phyloP scores from a whole-genome alignment of 1,140 invertebrate genomes.

The Drosophila trapezifrons region DNA sequence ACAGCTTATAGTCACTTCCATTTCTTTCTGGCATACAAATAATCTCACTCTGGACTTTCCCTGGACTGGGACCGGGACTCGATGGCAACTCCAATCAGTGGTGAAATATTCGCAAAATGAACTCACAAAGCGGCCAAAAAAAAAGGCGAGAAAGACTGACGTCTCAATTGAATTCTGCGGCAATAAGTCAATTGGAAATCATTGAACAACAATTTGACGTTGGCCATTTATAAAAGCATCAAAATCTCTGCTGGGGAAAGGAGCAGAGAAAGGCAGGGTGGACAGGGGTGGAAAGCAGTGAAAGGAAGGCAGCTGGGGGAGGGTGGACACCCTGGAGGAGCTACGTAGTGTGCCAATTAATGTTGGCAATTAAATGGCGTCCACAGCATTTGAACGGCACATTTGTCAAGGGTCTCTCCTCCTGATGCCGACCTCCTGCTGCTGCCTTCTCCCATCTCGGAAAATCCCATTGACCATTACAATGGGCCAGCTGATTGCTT shows the following conservation, averaged over 20 bases:
- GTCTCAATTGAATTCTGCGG: slow-evolving; percentile 36
- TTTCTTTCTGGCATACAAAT: not conserved
- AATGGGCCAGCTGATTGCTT: slow-evolving; percentile 52
- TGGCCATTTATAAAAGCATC: slow-evolving; percentile 41
- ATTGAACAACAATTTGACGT: slow-evolving; percentile 43
- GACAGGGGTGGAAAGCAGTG: not conserved
- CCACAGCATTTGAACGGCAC: slow-evolving; percentile 39
- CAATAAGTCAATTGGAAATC: slow-evolving; percentile 45
- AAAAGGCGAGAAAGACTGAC: not conserved
- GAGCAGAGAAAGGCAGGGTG: not conserved
- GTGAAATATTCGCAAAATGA: slow-evolving; percentile 18
- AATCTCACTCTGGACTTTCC: slow-evolving; percentile 1
- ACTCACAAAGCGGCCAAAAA: slow-evolving; percentile 1
- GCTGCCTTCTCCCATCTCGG: not conserved
- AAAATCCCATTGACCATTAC: slow-evolving; percentile 8
- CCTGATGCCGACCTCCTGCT: not conserved
- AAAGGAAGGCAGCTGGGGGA: too few species aligned
- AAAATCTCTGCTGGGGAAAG: slow-evolving; percentile 11
- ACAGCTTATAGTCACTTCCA: too few species aligned
- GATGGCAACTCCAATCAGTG: slow-evolving; percentile 18
- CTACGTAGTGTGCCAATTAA: slow-evolving; percentile 45
- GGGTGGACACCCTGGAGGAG: not conserved
- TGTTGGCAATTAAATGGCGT: slow-evolving; percentile 49
- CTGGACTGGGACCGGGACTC: not conserved
- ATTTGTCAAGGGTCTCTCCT: slow-evolving; percentile 28